phyloP scores from a whole-genome alignment of 2,113 vertebrate species.

The Phalacrocorax carbo region DNA sequence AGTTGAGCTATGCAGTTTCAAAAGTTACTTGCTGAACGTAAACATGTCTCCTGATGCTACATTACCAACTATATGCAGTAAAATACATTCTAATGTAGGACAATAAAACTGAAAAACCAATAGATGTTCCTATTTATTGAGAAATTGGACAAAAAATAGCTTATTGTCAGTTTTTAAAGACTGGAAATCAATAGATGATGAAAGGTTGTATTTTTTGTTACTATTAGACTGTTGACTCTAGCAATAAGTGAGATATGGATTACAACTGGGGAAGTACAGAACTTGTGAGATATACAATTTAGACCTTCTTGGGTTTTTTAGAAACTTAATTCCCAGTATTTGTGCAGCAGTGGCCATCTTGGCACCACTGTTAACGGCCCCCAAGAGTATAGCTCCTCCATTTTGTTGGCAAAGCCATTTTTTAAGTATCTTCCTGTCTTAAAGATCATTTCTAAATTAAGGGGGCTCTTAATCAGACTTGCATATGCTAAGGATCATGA shows the following conservation, averaged over 20 bases:
- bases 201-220: slow-evolving; percentile 72
- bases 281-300: slow-evolving; percentile 21
- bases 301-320: slow-evolving; percentile 48
- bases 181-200: slow-evolving; percentile 74
- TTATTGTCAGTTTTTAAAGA: slow-evolving; percentile 74
- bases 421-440: background rate
- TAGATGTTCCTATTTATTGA: slow-evolving; percentile 66
- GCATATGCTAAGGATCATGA: background rate
- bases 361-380: background rate
- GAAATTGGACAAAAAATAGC: slow-evolving; percentile 70
- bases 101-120: slow-evolving; percentile 67
- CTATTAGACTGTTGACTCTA: slow-evolving; percentile 73
- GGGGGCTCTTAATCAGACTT: background rate
- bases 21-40: slow-evolving; percentile 39
- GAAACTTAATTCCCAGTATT: slow-evolving; percentile 15
- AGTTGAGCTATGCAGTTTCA: slow-evolving; percentile 34
- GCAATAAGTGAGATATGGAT: slow-evolving; percentile 70
- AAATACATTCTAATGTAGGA: slow-evolving; percentile 55
- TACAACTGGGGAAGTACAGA: slow-evolving; percentile 54
- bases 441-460: background rate
- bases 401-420: background rate
- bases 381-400: background rate
- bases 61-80: slow-evolving; percentile 18
- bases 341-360: background rate
- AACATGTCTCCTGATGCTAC: slow-evolving; percentile 29